Evolutionary conservation across 2,888 invertebrate species (phyloP).

Genomic region (Halictus quadricinctus): DNA sequence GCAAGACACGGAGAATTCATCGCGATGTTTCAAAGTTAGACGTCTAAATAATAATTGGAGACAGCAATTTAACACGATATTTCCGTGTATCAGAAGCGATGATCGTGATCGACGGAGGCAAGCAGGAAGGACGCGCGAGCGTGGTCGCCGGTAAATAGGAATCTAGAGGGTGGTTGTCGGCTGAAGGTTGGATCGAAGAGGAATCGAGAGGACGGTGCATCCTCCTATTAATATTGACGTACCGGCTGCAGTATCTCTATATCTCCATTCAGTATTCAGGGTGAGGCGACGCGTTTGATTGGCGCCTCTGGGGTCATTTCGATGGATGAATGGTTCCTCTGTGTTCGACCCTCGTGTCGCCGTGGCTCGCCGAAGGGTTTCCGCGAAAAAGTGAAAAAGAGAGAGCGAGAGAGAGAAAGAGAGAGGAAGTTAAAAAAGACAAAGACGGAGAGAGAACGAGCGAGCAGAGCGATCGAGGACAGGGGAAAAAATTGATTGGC

Average conservation of each 20-base stretch:
- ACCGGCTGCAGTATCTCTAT: slow-evolving; percentile 57
- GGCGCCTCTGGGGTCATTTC: slow-evolving; percentile 73
- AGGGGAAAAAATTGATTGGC: slow-evolving; percentile 73
- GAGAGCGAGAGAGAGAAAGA: background rate
- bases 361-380: slow-evolving; percentile 64
- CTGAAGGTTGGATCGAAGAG: slow-evolving; percentile 53
- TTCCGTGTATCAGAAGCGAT: background rate
- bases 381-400: slow-evolving; percentile 28
- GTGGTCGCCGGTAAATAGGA: slow-evolving; percentile 5
- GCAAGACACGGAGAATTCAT: background rate
- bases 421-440: slow-evolving; percentile 22
- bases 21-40: background rate
- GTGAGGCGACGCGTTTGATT: slow-evolving; percentile 73
- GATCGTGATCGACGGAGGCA: background rate
- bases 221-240: slow-evolving; percentile 66
- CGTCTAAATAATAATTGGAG: no score
- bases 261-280: slow-evolving; percentile 72
- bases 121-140: background rate
- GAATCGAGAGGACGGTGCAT: slow-evolving; percentile 52
- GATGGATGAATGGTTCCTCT: slow-evolving; percentile 72
- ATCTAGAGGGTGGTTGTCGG: background rate
- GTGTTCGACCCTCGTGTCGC: slow-evolving; percentile 66
- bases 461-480: background rate
- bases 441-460: background rate
- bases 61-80: background rate